Evolutionary conservation across 2,888 invertebrate genomes (phyloP).

Genomic region (Drosophila birchii): DNA sequence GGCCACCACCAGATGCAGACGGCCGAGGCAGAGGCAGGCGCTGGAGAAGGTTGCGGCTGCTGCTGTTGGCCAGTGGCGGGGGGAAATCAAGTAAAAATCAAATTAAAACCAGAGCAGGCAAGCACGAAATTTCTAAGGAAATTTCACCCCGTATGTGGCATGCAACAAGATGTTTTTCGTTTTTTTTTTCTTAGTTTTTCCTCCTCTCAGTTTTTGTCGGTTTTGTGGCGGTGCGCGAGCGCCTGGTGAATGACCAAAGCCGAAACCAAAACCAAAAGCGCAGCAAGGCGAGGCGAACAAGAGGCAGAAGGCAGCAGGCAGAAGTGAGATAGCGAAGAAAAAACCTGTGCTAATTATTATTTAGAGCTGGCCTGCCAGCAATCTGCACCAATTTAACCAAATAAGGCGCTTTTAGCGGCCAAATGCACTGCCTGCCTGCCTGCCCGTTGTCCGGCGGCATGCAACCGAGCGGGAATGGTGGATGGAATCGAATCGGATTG

Average conservation of each 20-base stretch:
- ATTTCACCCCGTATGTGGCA: constrained; percentile 80
- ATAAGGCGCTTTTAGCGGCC: constrained; percentile 82
- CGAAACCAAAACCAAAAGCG: constrained; percentile 74
- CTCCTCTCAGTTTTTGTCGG: constrained; percentile 19
- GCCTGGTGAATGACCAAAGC: constrained; percentile 74
- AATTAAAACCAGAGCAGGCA: constrained; percentile 82
- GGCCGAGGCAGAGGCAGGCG: constrained; percentile 6
- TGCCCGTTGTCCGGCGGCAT: constrained; percentile 67
- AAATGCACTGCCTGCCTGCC: constrained; percentile 63
- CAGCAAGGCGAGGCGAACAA: constrained; percentile 78
- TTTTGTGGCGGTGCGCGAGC: constrained; percentile 46
- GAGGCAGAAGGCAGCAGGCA: constrained; percentile 43
- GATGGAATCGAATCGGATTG: constrained; percentile 25
- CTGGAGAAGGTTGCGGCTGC: constrained; percentile 19
- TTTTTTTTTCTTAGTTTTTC: constrained; percentile 5
- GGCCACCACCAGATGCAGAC: constrained; percentile 56
- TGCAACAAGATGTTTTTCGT: constrained; percentile 64
- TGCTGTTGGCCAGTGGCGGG: constrained; percentile 18
- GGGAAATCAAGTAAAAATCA: constrained; percentile 75
- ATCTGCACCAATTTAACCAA: constrained; percentile 82
- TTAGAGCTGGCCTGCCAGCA: constrained; percentile 70
- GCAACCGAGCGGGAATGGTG: constrained; percentile 62
- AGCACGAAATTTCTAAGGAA: constrained; percentile 82
- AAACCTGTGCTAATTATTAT: constrained; percentile 83
- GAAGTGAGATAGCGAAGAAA: constrained; percentile 51